A percentile compares a stretch with the other conserved stretches of the same genome.
These are phyloP conservation scores for Arbacia lixula DNA, from an alignment of 53 echinoderm and acorn worm species.

Conservation along the genomic window DNA sequence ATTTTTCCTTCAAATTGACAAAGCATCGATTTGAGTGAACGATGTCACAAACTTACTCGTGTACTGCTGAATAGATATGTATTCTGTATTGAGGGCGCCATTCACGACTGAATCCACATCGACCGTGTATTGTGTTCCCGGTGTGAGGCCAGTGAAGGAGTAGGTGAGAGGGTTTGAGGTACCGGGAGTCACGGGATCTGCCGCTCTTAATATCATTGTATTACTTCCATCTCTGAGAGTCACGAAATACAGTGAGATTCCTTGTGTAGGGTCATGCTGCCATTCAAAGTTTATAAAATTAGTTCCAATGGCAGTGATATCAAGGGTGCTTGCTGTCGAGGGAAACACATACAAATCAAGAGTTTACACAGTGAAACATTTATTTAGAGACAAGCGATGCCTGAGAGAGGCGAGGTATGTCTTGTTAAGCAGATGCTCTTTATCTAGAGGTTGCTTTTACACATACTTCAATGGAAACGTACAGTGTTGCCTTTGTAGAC, in stretches of 20 bases:
- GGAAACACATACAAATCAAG: too few species aligned
- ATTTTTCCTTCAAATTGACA: too few species aligned
- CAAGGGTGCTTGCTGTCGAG: background rate
- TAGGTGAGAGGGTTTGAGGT: background rate
- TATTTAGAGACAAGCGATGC: too few species aligned
- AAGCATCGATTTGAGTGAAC: too few species aligned
- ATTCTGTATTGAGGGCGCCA: background rate
- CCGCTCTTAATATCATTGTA: background rate
- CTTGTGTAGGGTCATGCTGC: conserved; percentile 6
- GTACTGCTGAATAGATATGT: too few species aligned
- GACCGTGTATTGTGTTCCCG: conserved; percentile 19
- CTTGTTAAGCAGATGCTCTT: too few species aligned
- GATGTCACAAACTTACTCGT: too few species aligned
- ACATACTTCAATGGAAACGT: too few species aligned
- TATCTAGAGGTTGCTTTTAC: too few species aligned
- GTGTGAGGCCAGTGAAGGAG: conserved; percentile 18
- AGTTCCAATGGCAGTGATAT: conserved; percentile 1
- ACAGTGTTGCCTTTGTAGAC: too few species aligned
- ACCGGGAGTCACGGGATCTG: background rate
- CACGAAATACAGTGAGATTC: conserved; percentile 16
- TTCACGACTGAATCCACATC: background rate
- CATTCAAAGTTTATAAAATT: conserved; percentile 17
- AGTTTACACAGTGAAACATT: too few species aligned
- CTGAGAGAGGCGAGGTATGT: too few species aligned
- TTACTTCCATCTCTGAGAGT: conserved; percentile 7